Evolutionary conservation across 2,113 vertebrate species (phyloP), one percentile per base, ranked within the genome.

Genomic region (Tapirus terrestris): DNA sequence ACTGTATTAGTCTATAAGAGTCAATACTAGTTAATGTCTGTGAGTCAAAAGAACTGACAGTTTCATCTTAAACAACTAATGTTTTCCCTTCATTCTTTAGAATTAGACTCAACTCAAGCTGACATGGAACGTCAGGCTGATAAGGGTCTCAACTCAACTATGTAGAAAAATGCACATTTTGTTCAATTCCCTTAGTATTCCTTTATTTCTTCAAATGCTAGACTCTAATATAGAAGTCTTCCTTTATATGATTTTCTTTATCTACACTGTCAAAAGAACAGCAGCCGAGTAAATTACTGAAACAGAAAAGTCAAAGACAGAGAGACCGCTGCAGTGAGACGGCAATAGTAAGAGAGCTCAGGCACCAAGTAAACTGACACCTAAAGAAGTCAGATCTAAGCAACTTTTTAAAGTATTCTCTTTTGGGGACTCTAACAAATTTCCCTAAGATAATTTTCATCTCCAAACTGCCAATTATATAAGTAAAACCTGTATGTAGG

Each of bases 271-370:
- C 61, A 20, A 67, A 53, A 60, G 20, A 80, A 43, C 0, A 89
- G 12, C 5, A 82, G 14, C 31, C 81, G 48, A 88, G 29, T 33
- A 77, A 51, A 61, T 85, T 53, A n/a, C 45, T 77, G 43, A 93
- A 96, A 82, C 89, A 89, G 20, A 60, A n/a, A 95, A 84, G 51
- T 65, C 51, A 73, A 60, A 89, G 72, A 90, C 48, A 91, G n/a
- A 61, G n/a, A 61, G 63, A 53, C 14, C 5, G 75, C 70, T 43
- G 12, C 61, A 31, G 56, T 76, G 65, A 85, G 10, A 92, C 67
- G 39, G 25, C 33, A 65, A 20, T n/a, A 76, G 60, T 43, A 21
- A 63, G 23, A 96, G 13, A 75, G 13, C 33, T n/a, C 36, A 88
- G 68, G 1, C 9, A 51, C 25, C 27, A 39, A 81, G 63, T 51